Evolutionary conservation across 1,140 invertebrate genomes (phyloP), one percentile per base, ranked within the genome.

Genomic region (Ceratosolen fusciceps): DNA sequence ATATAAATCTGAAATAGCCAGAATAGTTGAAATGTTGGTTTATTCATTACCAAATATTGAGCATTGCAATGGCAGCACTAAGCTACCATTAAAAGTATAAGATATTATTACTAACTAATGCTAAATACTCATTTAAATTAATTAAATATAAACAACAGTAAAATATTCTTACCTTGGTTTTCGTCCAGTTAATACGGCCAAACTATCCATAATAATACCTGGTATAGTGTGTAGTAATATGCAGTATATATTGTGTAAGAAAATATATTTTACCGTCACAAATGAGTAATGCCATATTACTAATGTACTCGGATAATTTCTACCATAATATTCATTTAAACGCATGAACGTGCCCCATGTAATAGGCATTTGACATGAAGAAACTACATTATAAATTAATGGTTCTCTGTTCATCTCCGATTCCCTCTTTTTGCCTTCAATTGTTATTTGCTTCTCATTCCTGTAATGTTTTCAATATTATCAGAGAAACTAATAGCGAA

Each of bases 361-460:
- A n/a, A 93, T 84, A 1, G 92, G 92, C 47, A 91, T 92, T 83
- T 93, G 89, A 29, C 86, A 88, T 0, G 90, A 92, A 0, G 92
- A 93, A 4, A 93, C 91, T 54, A 87, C 91, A 83, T 94, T 93
- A 70, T 92, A 93, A n/a, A 93, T 90, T 0, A 89, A 84, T 9
- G 91, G 90, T 10, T 89, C 84, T 14, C 83, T 79, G 26, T 24
- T 62, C 16, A 21, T 72, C 31, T 80, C 49, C 79, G 37, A 52
- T 29, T 62, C 58, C 8, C 67, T 37, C 9, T 26, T 49, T 67
- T 52, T 14, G 16, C 52, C 56, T 68, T n/a, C 8, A 1, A 43
- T 43, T 31, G 19, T 43, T 56, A 52, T 77, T 65, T 65, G 21
- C 26, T 65, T 43, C 34, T 77, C 39, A 3, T 75, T 62, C 65